phyloP scores from a whole-genome alignment of 2,888 invertebrate species.

The Cheilosia scutellata region DNA sequence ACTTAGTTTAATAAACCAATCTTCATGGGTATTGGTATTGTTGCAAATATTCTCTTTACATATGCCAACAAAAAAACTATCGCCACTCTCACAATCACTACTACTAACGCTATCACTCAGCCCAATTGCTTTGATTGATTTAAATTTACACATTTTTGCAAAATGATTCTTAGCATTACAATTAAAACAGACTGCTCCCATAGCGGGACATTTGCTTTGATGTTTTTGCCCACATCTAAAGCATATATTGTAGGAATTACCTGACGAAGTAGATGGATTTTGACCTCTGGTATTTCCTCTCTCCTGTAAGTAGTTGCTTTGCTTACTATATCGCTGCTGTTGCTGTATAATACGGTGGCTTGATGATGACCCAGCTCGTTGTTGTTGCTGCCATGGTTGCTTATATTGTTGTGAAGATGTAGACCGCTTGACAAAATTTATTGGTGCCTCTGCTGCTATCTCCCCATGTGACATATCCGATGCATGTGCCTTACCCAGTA shows the following conservation, averaged over 20 bases:
- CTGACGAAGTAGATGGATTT: not conserved
- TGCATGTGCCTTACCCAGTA: constrained; percentile 18
- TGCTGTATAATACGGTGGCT: not conserved
- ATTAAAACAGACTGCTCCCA: not conserved
- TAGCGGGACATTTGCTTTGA: constrained; percentile 25
- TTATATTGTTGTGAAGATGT: constrained; percentile 3
- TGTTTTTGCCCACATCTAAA: no score
- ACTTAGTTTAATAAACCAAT: constrained; percentile 4
- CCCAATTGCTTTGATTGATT: constrained; percentile 4
- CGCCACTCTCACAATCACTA: constrained; percentile 14
- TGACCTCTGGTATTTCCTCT: not conserved
- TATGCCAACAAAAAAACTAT: constrained; percentile 10
- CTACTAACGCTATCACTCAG: not conserved
- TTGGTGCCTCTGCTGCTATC: constrained; percentile 3
- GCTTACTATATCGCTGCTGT: no score
- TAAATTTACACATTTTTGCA: constrained; percentile 27
- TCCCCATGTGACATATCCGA: constrained; percentile 28
- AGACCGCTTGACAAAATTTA: not conserved
- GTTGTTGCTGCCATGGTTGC: constrained; percentile 9
- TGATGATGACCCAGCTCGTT: not conserved
- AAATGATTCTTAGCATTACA: constrained; percentile 12
- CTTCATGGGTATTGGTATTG: not conserved
- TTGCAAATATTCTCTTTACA: constrained; percentile 9
- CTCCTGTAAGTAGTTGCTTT: no score
- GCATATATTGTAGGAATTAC: not conserved